These are phyloP conservation scores for Euzophera pinguis DNA, from an alignment of 2,888 invertebrate species.

Conservation along the genomic window DNA sequence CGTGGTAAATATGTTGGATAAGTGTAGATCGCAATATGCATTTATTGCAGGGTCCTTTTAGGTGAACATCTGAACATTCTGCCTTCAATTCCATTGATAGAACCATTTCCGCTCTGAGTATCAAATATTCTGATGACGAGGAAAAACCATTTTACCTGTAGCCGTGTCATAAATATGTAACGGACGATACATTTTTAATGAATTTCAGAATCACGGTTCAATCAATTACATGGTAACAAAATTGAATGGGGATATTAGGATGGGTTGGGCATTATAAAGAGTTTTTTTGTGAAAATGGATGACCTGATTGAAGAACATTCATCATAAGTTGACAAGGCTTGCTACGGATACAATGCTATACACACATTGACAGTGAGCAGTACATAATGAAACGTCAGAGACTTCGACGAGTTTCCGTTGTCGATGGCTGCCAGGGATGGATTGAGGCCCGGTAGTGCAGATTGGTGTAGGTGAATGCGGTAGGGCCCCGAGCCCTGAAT, in stretches of 20 bases:
- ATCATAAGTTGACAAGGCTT: constrained; percentile 7
- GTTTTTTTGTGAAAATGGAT: constrained; percentile 1
- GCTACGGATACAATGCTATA: not conserved
- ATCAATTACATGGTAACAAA: not conserved
- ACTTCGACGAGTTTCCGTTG: not conserved
- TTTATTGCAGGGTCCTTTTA: not conserved
- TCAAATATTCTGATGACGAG: not conserved
- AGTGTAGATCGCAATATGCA: too few species aligned
- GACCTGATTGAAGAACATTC: constrained; percentile 11
- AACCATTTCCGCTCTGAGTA: not conserved
- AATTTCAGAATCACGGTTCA: not conserved
- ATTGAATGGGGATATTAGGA: not conserved
- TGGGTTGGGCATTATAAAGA: not conserved
- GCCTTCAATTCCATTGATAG: not conserved
- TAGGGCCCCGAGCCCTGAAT: too few species aligned
- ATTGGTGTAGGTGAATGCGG: too few species aligned
- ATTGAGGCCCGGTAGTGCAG: not conserved
- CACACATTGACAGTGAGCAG: not conserved
- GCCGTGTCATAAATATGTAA: not conserved
- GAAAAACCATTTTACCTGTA: not conserved
- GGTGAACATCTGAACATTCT: not conserved
- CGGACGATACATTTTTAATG: not conserved
- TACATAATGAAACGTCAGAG: constrained; percentile 8
- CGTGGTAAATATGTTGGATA: too few species aligned
- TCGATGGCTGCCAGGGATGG: not conserved